A percentile compares a stretch with the other conserved stretches of the same genome.
These are phyloP conservation scores for Odocoileus hemionus DNA, from an alignment of 2,113 vertebrate genomes.

Conservation along the genomic window DNA sequence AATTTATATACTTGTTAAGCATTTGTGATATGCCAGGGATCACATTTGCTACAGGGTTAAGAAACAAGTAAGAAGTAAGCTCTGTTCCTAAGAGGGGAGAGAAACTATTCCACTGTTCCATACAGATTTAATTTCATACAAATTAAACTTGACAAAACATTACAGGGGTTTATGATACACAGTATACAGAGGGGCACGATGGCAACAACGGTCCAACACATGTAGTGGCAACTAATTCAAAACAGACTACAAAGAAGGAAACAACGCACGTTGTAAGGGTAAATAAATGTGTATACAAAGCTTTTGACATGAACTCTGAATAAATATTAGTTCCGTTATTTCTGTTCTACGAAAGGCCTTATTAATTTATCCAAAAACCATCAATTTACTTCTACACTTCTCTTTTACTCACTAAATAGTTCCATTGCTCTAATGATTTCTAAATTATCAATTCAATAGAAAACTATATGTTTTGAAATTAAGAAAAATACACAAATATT, in stretches of 20 bases:
- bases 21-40: not conserved
- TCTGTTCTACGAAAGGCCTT: not conserved
- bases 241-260: not conserved
- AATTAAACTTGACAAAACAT: not conserved
- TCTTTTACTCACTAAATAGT: not conserved
- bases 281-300: not conserved
- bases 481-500: not conserved
- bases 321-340: not conserved
- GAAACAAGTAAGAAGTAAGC: not conserved
- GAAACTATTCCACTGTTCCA: not conserved
- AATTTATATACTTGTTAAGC: not conserved
- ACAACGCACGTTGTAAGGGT: not conserved
- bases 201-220: not conserved
- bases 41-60: not conserved
- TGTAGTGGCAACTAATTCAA: not conserved
- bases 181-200: not conserved
- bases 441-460: conserved; percentile 21
- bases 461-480: not conserved
- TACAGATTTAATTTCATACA: not conserved
- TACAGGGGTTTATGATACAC: not conserved
- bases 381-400: not conserved
- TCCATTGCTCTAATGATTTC: not conserved
- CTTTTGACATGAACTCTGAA: not conserved
- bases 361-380: not conserved
- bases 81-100: not conserved